phyloP scores from a whole-genome alignment of 2,888 invertebrate species.

The Gnatocerus cornutus region DNA sequence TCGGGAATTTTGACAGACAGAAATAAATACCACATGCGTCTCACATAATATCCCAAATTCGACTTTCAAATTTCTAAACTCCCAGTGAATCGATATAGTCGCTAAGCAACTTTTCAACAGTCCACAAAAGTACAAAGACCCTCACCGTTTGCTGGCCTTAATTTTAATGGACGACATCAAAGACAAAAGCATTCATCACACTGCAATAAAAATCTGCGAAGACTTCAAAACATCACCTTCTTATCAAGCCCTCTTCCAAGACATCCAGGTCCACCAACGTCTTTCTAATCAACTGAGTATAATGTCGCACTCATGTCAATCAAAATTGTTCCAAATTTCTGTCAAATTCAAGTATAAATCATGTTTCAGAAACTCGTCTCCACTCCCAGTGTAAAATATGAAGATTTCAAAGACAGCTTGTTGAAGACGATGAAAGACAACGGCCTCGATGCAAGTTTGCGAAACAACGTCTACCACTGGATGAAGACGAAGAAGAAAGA shows the following conservation, averaged over 20 bases:
- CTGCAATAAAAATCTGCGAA: conserved; percentile 85
- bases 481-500: conserved; percentile 75
- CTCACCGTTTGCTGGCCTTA: neutral
- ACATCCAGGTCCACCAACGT: conserved; percentile 79
- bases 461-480: conserved; percentile 90
- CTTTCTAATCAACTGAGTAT: too few relatives aligned
- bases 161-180: conserved; percentile 66
- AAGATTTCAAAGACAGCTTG: conserved; percentile 85
- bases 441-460: conserved; percentile 86
- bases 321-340: conserved; percentile 23
- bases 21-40: too few relatives aligned
- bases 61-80: too few relatives aligned
- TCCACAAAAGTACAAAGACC: neutral
- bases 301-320: conserved; percentile 29
- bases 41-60: too few relatives aligned
- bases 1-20: too few relatives aligned
- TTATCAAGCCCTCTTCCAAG: conserved; percentile 84
- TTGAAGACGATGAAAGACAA: conserved; percentile 84
- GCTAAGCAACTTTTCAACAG: conserved; percentile 45
- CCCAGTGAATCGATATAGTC: conserved; percentile 31
- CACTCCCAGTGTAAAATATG: conserved; percentile 82
- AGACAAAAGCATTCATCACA: conserved; percentile 81
- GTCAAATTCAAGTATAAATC: conserved; percentile 45
- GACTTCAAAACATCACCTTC: conserved; percentile 84
- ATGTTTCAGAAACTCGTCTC: conserved; percentile 82